Percentiles rank a stretch among this genome's conserved stretches.
Conservation (phyloP, 2,888 invertebrate species). For the Syrphus vitripennis region DNA sequence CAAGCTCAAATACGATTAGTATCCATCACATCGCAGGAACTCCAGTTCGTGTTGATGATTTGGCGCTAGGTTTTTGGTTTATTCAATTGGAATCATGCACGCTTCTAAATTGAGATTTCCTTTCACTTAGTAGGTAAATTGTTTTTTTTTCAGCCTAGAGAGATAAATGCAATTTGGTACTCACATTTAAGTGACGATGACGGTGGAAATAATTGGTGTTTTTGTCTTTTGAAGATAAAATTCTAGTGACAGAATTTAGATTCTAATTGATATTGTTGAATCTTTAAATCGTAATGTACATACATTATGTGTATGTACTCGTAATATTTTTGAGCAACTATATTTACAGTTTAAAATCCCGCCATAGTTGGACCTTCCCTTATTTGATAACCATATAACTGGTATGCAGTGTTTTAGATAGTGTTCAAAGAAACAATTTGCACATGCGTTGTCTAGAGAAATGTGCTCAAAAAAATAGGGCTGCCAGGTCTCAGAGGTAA, state of each 20-base stretch:
- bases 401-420: too few species aligned
- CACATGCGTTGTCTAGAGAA: too few species aligned
- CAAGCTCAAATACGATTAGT: not conserved
- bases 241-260: not conserved
- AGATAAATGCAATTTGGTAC: not conserved
- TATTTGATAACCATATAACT: too few species aligned
- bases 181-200: not conserved
- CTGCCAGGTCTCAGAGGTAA: too few species aligned
- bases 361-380: too few species aligned
- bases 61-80: slow-evolving; percentile 53
- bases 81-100: slow-evolving; percentile 61
- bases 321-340: too few species aligned
- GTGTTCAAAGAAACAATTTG: too few species aligned
- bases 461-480: too few species aligned
- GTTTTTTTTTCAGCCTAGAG: not conserved
- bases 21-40: not conserved
- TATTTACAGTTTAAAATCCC: too few species aligned
- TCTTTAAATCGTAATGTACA: too few species aligned
- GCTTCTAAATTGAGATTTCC: slow-evolving; percentile 60
- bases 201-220: not conserved
- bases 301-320: too few species aligned
- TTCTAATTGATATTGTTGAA: too few species aligned
- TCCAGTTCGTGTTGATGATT: slow-evolving; percentile 39
- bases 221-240: not conserved
- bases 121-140: slow-evolving; percentile 18